Evolutionary conservation across 2,797 vertebrate genomes (phyloP), one percentile per base, ranked within the genome.

Genomic region (Enoplosus armatus): DNA sequence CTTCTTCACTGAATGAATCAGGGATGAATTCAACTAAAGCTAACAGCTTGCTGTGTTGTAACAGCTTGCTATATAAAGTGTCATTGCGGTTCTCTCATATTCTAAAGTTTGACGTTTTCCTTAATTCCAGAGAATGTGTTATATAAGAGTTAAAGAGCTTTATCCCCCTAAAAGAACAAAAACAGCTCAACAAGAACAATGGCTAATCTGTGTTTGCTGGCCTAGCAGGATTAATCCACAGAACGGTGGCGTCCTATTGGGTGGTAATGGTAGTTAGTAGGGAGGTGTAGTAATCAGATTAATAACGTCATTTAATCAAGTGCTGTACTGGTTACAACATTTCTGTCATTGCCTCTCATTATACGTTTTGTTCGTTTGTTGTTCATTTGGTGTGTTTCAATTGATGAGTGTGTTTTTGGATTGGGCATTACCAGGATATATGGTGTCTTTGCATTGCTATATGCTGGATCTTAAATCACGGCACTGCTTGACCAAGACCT

Each of bases 281-380:
- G 78, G 77, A 81, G 85, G 67, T 81, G 72, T 60, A 77, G 63
- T 92, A 93, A 95, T 95, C 90, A 80, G 94, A 95, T 96, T 95
- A 95, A 92, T 77, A 84, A 77, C 68, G 68, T 88, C 82, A 88
- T 88, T 87, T 90, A 85, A 92, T 91, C 80, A 90, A 77, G 53
- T 81, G 79, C 66, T 74, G 24, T 29, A 35, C 58, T 67, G 58
- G 48, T 82, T 63, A 24, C 75, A 74, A 54, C 81, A 67, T 70
- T 82, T 72, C 74, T 56, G 51, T 68, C 75, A 39, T 47, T 64
- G 35, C n/a, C 26, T 68, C 20, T 68, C 65, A 16, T 51, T 58
- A 4, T 35, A 63, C 41, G n/a, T 48, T 75, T 56, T 55, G 37
- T n/a, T n/a, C n/a, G n/a, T n/a, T n/a, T n/a, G n/a, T n/a, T 5